Conservation (phyloP, 2,888 invertebrate genomes). For the Dicranocentrus wangi region DNA sequence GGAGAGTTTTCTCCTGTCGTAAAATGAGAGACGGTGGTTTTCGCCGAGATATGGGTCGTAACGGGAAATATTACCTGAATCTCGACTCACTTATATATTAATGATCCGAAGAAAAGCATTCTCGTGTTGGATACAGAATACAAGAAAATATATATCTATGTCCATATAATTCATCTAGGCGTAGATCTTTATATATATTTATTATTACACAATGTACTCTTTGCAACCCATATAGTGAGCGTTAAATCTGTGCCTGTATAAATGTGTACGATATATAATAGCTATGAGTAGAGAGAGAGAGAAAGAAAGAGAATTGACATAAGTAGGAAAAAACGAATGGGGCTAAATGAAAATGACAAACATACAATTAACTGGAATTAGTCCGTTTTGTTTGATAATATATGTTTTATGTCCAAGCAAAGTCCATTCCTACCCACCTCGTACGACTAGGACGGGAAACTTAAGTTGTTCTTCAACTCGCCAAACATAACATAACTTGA, state of each 20-base stretch:
- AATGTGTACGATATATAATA: not conserved
- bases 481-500: constrained; percentile 34
- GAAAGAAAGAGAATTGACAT: not conserved
- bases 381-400: constrained; percentile 32
- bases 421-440: constrained; percentile 45
- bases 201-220: no score
- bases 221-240: no score
- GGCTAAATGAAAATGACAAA: constrained; percentile 16
- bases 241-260: constrained; percentile 21
- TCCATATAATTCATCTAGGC: not conserved
- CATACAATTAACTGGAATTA: constrained; percentile 26
- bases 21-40: constrained; percentile 38
- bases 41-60: constrained; percentile 23
- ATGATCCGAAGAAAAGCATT: constrained; percentile 41
- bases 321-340: not conserved
- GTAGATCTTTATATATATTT: not conserved
- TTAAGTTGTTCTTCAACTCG: not conserved
- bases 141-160: not conserved
- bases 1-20: constrained; percentile 24
- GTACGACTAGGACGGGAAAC: constrained; percentile 8
- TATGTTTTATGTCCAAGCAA: constrained; percentile 61
- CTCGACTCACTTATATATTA: constrained; percentile 34
- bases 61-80: constrained; percentile 33
- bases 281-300: constrained; percentile 1
- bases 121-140: constrained; percentile 3